These are phyloP conservation scores for Carassius auratus DNA, from an alignment of 2,113 vertebrate genomes.

Conservation along the genomic window DNA sequence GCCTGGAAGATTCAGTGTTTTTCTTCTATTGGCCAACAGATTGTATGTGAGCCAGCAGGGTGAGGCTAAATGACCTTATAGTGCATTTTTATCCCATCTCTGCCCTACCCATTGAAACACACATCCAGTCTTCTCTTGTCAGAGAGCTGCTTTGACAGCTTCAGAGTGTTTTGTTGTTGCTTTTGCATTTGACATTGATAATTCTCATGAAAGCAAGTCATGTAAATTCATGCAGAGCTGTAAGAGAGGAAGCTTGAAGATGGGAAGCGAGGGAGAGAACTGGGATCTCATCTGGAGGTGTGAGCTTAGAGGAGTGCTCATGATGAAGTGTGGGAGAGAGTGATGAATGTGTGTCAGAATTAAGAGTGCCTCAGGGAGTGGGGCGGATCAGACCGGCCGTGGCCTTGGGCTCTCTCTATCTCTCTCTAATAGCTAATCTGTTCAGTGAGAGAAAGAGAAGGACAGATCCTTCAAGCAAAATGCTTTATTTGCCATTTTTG, in stretches of 20 bases:
- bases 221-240: not conserved
- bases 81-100: slow-evolving; percentile 25
- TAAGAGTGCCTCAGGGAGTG: slow-evolving; percentile 47
- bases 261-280: not conserved
- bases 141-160: not conserved
- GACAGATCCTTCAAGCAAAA: not conserved
- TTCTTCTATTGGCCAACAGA: slow-evolving; percentile 38
- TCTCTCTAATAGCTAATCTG: slow-evolving; percentile 6
- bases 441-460: not conserved
- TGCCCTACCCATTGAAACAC: not conserved
- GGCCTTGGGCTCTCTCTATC: slow-evolving; percentile 25
- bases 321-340: slow-evolving; percentile 48
- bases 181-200: not conserved
- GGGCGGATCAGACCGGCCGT: slow-evolving; percentile 34
- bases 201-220: not conserved
- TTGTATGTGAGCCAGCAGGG: slow-evolving; percentile 30
- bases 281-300: slow-evolving; percentile 46
- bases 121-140: slow-evolving; percentile 4
- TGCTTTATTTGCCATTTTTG: slow-evolving; percentile 12
- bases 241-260: not conserved
- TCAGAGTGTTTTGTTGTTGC: not conserved
- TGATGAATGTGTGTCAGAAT: slow-evolving; percentile 51
- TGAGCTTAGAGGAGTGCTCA: slow-evolving; percentile 33
- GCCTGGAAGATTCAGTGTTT: slow-evolving; percentile 27
- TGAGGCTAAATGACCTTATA: slow-evolving; percentile 45